Evolutionary conservation across 2,888 invertebrate species (phyloP).

Genomic region (Yponomeuta sedellus): DNA sequence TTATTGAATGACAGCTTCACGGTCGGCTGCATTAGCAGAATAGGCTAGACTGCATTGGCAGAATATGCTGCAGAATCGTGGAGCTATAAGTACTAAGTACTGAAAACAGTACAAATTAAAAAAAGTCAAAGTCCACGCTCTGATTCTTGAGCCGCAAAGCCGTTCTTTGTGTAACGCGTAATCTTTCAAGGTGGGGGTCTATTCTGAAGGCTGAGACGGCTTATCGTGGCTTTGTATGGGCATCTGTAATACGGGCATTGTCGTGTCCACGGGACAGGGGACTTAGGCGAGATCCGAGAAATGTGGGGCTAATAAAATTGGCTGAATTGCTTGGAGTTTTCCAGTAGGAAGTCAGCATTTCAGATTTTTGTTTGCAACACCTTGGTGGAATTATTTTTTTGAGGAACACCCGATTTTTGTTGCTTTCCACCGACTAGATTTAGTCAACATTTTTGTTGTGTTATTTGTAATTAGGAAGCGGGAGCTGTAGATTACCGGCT

Average conservation of each 20-base stretch:
- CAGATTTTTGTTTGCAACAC: slow-evolving; percentile 1
- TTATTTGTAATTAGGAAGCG: too few relatives aligned
- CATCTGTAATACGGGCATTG: slow-evolving; percentile 57
- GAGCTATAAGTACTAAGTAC: background rate
- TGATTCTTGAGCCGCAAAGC: slow-evolving; percentile 31
- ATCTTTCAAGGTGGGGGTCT: slow-evolving; percentile 32
- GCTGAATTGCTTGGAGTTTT: background rate
- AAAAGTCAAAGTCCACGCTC: background rate
- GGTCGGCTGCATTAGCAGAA: too few relatives aligned
- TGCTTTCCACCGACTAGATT: too few relatives aligned
- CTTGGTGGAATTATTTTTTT: too few relatives aligned
- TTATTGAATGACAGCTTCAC: too few relatives aligned
- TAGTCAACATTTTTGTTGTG: too few relatives aligned
- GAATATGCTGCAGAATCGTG: too few relatives aligned
- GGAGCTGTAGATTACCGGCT: too few relatives aligned
- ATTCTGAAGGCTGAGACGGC: slow-evolving; percentile 29
- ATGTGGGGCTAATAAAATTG: slow-evolving; percentile 18
- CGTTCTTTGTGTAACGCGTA: slow-evolving; percentile 62
- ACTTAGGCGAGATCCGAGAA: slow-evolving; percentile 33
- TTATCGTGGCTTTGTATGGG: slow-evolving; percentile 57
- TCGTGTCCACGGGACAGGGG: slow-evolving; percentile 29
- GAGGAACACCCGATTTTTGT: too few relatives aligned
- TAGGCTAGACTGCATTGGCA: too few relatives aligned
- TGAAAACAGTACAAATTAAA: background rate
- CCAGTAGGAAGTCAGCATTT: slow-evolving; percentile 8